Conservation (phyloP, 2,797 vertebrate genomes). For the Meda fulgida region DNA sequence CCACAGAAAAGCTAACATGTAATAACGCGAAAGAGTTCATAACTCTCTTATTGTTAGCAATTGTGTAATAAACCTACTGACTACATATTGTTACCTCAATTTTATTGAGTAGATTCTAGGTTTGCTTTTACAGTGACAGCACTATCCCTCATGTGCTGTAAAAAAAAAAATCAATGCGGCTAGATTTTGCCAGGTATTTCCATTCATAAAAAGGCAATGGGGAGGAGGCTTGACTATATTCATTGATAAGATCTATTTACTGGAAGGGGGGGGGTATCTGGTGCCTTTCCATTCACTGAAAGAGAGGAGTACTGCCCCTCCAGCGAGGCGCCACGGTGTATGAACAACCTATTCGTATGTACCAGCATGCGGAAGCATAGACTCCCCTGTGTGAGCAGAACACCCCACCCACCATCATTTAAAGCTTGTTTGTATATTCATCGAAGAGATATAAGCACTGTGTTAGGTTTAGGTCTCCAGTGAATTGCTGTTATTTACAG, state of each 20-base stretch:
- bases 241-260: slow-evolving; percentile 69
- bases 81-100: not conserved
- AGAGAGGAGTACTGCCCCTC: slow-evolving; percentile 35
- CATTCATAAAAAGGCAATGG: slow-evolving; percentile 63
- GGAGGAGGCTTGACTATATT: slow-evolving; percentile 52
- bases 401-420: slow-evolving; percentile 33
- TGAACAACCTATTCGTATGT: slow-evolving; percentile 55
- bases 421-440: slow-evolving; percentile 42
- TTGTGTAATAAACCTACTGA: not conserved
- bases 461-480: slow-evolving; percentile 10
- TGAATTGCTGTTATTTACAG: slow-evolving; percentile 23
- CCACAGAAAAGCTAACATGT: not conserved
- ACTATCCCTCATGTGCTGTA: slow-evolving; percentile 23
- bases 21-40: not conserved
- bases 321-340: slow-evolving; percentile 56
- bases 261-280: slow-evolving; percentile 50
- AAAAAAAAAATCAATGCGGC: slow-evolving; percentile 47
- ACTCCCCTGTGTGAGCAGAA: slow-evolving; percentile 41
- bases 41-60: not conserved
- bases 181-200: slow-evolving; percentile 58
- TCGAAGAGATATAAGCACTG: slow-evolving; percentile 27
- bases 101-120: not conserved
- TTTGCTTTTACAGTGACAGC: not conserved
- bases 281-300: slow-evolving; percentile 50
- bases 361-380: slow-evolving; percentile 46